Evolutionary conservation across 1,140 invertebrate species (phyloP).

Genomic region (Berghia stephanieae): DNA sequence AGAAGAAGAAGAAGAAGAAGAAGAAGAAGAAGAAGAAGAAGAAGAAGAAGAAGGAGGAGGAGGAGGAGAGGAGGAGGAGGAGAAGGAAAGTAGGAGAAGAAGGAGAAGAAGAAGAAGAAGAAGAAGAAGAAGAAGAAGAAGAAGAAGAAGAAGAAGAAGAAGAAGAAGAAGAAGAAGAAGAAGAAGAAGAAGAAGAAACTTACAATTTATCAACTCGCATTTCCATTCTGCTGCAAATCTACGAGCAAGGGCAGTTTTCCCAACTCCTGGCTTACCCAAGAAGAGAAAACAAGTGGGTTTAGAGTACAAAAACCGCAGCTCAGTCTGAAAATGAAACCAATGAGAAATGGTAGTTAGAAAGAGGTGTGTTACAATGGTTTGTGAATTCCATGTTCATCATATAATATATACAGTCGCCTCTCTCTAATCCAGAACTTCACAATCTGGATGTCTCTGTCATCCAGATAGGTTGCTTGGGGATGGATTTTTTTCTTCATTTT

Average conservation of each 20-base stretch:
- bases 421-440: too few species aligned
- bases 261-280: slow-evolving; percentile 66
- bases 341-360: background rate
- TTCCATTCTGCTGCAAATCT: slow-evolving; percentile 65
- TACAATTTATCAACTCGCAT: slow-evolving; percentile 66
- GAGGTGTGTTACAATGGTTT: background rate
- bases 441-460: too few species aligned
- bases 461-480: too few species aligned
- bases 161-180: too few species aligned
- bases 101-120: too few species aligned
- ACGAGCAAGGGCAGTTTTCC: slow-evolving; percentile 63
- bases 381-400: background rate
- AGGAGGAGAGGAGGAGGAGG: background rate
- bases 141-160: too few species aligned
- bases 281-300: slow-evolving; percentile 67
- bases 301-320: slow-evolving; percentile 62
- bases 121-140: too few species aligned
- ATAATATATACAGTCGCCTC: background rate
- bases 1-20: background rate
- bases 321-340: slow-evolving; percentile 51
- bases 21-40: background rate
- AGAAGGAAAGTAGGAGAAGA: background rate
- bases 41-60: background rate
- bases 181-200: too few species aligned
- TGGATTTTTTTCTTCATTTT: too few species aligned